Conservation (phyloP, 2,888 invertebrate genomes). For the Tetheella fluctuosa region DNA sequence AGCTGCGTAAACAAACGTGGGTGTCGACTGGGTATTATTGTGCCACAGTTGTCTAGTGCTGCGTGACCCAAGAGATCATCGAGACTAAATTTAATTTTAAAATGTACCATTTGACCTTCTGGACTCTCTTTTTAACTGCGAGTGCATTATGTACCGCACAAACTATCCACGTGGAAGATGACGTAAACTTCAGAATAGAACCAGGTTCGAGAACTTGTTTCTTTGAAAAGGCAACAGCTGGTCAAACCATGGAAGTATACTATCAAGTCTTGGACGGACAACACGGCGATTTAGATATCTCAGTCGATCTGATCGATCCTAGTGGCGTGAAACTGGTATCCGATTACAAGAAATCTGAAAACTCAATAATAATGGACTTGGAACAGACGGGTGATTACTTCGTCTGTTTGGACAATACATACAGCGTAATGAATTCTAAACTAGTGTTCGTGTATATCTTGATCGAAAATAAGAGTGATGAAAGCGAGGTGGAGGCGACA, state of each 20-base stretch:
- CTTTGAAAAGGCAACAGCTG: constrained; percentile 62
- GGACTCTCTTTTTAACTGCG: constrained; percentile 25
- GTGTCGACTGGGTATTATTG: constrained; percentile 4
- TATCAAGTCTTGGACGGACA: constrained; percentile 90
- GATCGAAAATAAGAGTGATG: constrained; percentile 84
- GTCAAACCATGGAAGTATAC: constrained; percentile 68
- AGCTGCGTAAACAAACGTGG: constrained; percentile 45
- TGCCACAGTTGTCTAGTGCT: constrained; percentile 3
- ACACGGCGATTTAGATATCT: constrained; percentile 92
- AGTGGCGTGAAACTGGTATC: constrained; percentile 83
- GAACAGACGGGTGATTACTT: constrained; percentile 88
- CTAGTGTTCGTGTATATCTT: constrained; percentile 91
- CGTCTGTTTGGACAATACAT: constrained; percentile 94
- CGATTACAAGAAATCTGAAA: constrained; percentile 88
- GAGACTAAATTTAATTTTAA: constrained; percentile 3
- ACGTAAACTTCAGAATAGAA: constrained; percentile 69
- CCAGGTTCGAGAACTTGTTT: constrained; percentile 68
- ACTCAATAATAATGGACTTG: constrained; percentile 86
- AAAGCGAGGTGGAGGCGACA: constrained; percentile 52
- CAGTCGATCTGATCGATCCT: constrained; percentile 88
- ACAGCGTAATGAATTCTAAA: constrained; percentile 91
- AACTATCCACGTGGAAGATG: constrained; percentile 54
- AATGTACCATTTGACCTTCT: constrained; percentile 31
- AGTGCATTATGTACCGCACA: constrained; percentile 37
- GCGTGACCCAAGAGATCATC: neutral